Base-by-base conservation (phyloP, 2,888 invertebrate species). In the Homarus gammarus region DNA sequence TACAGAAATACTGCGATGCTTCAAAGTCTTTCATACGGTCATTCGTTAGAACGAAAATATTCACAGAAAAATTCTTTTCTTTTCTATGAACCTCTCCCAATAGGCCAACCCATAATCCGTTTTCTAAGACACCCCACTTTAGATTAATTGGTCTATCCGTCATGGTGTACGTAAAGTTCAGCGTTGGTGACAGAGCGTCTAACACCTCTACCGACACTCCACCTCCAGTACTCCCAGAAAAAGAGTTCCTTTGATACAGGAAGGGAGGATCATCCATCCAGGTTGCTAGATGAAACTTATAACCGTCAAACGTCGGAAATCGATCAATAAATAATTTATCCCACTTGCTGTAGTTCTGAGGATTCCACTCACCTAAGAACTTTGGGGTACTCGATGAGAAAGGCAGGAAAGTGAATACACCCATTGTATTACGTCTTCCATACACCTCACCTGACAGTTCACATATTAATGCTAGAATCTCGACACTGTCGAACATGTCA, bases 141-240 rank as follows among this genome's bases (percentile, higher is more conserved):
- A 8, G 27, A 36, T 84, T 84, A 6, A 84, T 72, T 0, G 84
- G 10, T 5, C 31, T 36, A 1, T 33, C 61, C 0, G 84, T 89
- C 61, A 89, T 12, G 0, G 84, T 84, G 81, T 89, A 89, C 15
- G 79, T 68, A 22, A 77, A 83, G 40, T 88, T 88, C 6, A 88
- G 49, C 18, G 40, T 70, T 49, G 56, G 18, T n/a, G 75, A n/a
- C 27, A 88, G 31, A 15, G 51, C n/a, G 1, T 64, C 77, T 40
- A 83, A 22, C 68, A 83, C 77, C 10, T 68, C n/a, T 22, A 83
- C 18, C 6, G 2, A 31, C 2, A 49, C 12, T 5, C 88, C 88
- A 31, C 27, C n/a, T 3, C 22, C 68, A 15, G 27, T 40, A 15
- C n/a, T 33, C 6, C 36, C n/a, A 22, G 75, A 22, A 2, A 31